Conservation (phyloP, 2,113 vertebrate species). For the Cathartes aura region DNA sequence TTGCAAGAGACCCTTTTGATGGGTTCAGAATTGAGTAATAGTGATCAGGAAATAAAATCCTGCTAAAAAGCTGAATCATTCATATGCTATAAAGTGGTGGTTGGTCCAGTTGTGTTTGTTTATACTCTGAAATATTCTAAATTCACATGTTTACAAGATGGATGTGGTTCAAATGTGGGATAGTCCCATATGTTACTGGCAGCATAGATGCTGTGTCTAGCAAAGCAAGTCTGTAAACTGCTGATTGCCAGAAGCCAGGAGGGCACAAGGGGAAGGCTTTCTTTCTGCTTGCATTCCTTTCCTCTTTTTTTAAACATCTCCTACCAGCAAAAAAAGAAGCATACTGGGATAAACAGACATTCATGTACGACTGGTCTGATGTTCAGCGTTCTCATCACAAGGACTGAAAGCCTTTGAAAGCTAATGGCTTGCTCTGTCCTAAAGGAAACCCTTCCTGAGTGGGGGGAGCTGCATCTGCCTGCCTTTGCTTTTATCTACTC, state of each 20-base stretch:
- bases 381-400: neutral
- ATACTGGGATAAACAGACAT: neutral
- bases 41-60: neutral
- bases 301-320: neutral
- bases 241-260: neutral
- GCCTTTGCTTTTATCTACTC: slow-evolving; percentile 21
- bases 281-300: neutral
- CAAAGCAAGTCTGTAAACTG: neutral
- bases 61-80: neutral
- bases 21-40: neutral
- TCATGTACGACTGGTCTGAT: neutral
- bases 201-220: neutral
- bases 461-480: neutral
- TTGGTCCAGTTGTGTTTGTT: neutral
- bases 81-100: neutral
- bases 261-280: neutral
- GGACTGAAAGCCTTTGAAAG: slow-evolving; percentile 8
- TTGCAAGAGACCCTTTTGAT: neutral
- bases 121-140: neutral
- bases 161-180: neutral
- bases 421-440: neutral
- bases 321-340: neutral
- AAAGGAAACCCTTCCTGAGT: neutral
- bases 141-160: neutral
- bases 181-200: neutral